A percentile compares a stretch with the other conserved stretches of the same genome.
phyloP scores from a whole-genome alignment of 23 tunicate species.

The Corella eumyota region DNA sequence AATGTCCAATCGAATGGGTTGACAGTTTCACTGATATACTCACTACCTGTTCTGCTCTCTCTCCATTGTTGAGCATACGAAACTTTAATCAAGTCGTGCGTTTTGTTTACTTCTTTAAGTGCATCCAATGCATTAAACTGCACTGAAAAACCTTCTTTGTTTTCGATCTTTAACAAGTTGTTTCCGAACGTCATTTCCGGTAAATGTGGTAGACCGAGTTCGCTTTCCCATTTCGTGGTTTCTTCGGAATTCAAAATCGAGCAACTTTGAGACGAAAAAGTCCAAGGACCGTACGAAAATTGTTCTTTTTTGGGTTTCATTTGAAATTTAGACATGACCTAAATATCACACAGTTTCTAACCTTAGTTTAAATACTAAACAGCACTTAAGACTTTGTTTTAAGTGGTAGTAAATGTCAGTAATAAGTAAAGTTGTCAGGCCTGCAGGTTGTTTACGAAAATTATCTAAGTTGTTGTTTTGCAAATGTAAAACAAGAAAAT shows the following conservation, averaged over 20 bases:
- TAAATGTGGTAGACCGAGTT: constrained; percentile 60
- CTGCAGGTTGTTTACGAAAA: too few relatives aligned
- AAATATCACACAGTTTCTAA: too few relatives aligned
- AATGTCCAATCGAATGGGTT: constrained; percentile 99
- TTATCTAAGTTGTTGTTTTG: too few relatives aligned
- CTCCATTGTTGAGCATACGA: constrained; percentile 79
- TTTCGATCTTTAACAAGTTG: constrained; percentile 38
- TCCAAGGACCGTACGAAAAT: constrained; percentile 30
- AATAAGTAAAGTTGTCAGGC: too few relatives aligned
- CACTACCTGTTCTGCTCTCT: constrained; percentile 64
- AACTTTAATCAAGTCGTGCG: constrained; percentile 75
- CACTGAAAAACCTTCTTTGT: constrained; percentile 36
- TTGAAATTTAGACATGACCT: too few relatives aligned
- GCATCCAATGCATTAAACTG: constrained; percentile 81
- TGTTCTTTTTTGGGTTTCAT: constrained; percentile 43
- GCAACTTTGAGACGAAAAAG: constrained; percentile 21
- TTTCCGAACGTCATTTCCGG: constrained; percentile 93
- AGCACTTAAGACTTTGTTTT: too few relatives aligned
- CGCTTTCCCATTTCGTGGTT: constrained; percentile 14
- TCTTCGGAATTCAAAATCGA: constrained; percentile 40
- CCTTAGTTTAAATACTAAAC: too few relatives aligned
- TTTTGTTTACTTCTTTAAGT: constrained; percentile 53
- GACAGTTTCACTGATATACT: constrained; percentile 45
- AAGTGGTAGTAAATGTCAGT: too few relatives aligned
- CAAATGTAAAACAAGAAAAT: too few relatives aligned